A percentile compares a stretch with the other conserved stretches of the same genome.
These are phyloP conservation scores for Conops quadrifasciatus DNA, from an alignment of 2,888 invertebrate genomes.

Conservation along the genomic window DNA sequence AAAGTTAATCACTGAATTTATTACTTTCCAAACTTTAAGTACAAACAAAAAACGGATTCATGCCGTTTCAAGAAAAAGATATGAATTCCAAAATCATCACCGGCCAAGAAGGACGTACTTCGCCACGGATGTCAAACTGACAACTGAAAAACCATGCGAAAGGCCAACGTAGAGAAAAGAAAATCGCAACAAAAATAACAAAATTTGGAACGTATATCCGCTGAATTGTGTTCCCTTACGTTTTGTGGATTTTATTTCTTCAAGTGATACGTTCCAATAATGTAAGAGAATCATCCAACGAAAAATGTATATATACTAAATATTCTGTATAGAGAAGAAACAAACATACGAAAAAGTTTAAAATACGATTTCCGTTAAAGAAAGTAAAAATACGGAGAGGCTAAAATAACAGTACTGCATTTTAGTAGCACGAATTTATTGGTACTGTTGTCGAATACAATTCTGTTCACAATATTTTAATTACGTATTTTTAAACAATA, in stretches of 20 bases:
- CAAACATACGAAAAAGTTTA: too few species aligned
- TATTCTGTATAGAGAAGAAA: too few species aligned
- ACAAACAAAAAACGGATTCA: constrained; percentile 4
- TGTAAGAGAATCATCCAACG: too few species aligned
- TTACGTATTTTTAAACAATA: too few species aligned
- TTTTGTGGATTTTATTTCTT: constrained; percentile 16
- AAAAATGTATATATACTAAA: too few species aligned
- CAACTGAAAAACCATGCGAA: constrained; percentile 42
- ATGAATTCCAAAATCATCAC: constrained; percentile 8
- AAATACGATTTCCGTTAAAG: too few species aligned
- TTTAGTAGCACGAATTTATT: too few species aligned
- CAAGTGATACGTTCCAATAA: too few species aligned
- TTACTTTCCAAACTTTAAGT: background rate
- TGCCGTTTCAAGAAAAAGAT: background rate
- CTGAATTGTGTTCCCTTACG: constrained; percentile 14
- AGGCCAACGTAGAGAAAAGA: constrained; percentile 8
- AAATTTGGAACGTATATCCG: constrained; percentile 9
- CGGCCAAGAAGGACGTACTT: constrained; percentile 29
- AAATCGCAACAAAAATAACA: constrained; percentile 7
- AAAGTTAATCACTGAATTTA: background rate
- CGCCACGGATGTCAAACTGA: constrained; percentile 46
- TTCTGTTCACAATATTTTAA: too few species aligned
- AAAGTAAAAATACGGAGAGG: too few species aligned
- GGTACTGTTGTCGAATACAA: too few species aligned
- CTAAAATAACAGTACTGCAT: too few species aligned